phyloP scores from a whole-genome alignment of 35 echinoderm and acorn worm species.

The Ophiothrix spiculata region DNA sequence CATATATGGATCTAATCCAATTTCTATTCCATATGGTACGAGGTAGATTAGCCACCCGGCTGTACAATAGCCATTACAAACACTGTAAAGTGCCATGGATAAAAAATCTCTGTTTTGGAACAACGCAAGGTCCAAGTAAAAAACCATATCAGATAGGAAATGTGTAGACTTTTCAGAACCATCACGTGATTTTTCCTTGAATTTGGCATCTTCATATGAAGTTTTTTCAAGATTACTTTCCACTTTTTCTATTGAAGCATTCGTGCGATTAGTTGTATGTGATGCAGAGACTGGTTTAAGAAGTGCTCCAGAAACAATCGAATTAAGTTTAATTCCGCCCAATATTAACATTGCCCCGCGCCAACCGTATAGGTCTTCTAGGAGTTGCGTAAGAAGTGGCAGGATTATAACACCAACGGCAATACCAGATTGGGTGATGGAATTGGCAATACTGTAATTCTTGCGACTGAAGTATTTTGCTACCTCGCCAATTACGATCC shows the following conservation, averaged over 20 bases:
- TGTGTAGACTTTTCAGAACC: too few relatives aligned
- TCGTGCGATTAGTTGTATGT: too few relatives aligned
- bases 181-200: too few relatives aligned
- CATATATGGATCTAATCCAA: neutral
- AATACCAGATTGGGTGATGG: neutral
- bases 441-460: slow-evolving; percentile 3
- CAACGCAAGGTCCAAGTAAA: neutral
- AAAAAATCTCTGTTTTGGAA: neutral
- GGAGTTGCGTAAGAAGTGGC: neutral
- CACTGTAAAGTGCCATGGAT: neutral
- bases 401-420: neutral
- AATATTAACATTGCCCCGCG: neutral
- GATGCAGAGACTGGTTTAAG: neutral
- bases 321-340: neutral
- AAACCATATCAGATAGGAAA: too few relatives aligned
- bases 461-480: too few relatives aligned
- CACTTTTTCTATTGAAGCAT: too few relatives aligned
- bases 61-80: neutral
- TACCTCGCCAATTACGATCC: too few relatives aligned
- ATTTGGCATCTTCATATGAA: too few relatives aligned
- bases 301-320: neutral
- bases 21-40: neutral
- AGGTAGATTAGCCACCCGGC: neutral
- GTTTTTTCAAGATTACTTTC: too few relatives aligned
- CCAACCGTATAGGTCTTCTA: slow-evolving; percentile 22